A percentile compares a stretch with the other conserved stretches of the same genome.
phyloP scores from a whole-genome alignment of 1,140 invertebrate species.

The Ptiloglossa arizonensis region DNA sequence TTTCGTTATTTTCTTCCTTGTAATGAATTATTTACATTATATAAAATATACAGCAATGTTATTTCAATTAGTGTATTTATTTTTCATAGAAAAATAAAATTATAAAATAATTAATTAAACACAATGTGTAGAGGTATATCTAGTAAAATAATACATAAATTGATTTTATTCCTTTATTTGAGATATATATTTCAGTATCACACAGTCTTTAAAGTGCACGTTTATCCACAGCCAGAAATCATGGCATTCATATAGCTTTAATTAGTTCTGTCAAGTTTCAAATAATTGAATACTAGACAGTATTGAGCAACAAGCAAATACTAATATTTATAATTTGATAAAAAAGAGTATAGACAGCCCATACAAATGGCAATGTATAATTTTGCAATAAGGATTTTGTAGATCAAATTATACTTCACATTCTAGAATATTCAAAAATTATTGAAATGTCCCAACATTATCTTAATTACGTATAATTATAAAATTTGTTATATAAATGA shows the following conservation, averaged over 20 bases:
- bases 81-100: conserved; percentile 15
- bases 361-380: conserved; percentile 18
- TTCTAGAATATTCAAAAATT: neutral
- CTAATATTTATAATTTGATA: neutral
- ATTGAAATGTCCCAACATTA: neutral
- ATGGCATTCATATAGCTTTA: conserved; percentile 30
- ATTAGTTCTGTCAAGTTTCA: conserved; percentile 11
- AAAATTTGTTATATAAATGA: neutral
- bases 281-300: conserved; percentile 2
- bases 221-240: conserved; percentile 45
- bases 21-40: conserved; percentile 52
- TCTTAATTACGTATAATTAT: neutral
- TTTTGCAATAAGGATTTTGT: neutral
- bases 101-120: conserved; percentile 3
- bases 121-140: neutral
- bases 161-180: conserved; percentile 31
- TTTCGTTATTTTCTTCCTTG: conserved; percentile 67
- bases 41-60: conserved; percentile 52
- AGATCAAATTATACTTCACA: conserved; percentile 4
- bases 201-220: conserved; percentile 50
- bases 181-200: conserved; percentile 42
- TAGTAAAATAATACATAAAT: neutral
- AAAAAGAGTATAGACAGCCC: neutral
- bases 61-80: conserved; percentile 29
- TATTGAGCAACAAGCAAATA: conserved; percentile 42